Evolutionary conservation across 2,113 vertebrate genomes (phyloP).

Genomic region (Ellobius talpinus): DNA sequence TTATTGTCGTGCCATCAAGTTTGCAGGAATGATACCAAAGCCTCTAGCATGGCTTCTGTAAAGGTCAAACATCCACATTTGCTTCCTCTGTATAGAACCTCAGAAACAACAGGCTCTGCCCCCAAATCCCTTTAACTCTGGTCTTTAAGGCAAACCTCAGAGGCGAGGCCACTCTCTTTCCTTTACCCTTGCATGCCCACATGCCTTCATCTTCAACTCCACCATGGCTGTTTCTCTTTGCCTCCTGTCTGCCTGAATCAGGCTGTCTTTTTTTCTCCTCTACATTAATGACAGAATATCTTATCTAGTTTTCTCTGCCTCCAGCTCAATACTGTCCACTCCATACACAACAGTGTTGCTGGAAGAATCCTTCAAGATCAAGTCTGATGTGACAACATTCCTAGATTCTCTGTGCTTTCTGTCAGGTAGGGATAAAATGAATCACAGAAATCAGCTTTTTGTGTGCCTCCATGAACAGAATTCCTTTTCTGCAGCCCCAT

Average conservation of each 20-base stretch:
- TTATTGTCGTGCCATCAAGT: neutral
- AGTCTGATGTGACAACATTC: neutral
- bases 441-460: neutral
- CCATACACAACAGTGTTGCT: neutral
- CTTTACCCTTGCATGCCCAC: fast-evolving
- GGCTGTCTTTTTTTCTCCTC: neutral
- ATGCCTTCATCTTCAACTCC: neutral
- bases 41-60: neutral
- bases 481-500: neutral
- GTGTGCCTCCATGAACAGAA: neutral
- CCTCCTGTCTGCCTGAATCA: neutral
- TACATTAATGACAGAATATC: neutral
- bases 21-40: neutral
- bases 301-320: neutral
- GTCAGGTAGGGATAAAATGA: conserved; percentile 9
- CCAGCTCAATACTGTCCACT: neutral
- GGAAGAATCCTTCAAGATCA: conserved; percentile 42
- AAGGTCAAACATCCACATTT: neutral
- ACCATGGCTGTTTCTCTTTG: neutral
- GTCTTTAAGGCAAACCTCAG: neutral
- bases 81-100: neutral
- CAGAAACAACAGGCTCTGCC: neutral
- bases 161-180: neutral
- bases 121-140: neutral
- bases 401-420: neutral